phyloP scores from a whole-genome alignment of 2,888 invertebrate species.

The Cylloceria caligata region DNA sequence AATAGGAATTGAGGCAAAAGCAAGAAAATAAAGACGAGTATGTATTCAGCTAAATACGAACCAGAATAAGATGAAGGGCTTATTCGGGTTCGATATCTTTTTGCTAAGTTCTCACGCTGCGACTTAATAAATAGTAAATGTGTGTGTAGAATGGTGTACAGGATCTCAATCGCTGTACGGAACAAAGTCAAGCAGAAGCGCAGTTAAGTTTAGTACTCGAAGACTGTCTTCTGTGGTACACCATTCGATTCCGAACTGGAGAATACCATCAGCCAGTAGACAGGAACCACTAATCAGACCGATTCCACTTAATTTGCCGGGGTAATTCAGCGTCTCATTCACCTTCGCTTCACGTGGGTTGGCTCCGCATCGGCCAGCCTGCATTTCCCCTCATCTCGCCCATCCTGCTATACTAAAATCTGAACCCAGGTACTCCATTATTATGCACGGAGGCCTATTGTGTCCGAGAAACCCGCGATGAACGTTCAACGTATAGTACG shows the following conservation, averaged over 20 bases:
- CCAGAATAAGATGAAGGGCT: no score
- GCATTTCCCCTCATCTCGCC: constrained; percentile 65
- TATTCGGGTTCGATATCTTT: no score
- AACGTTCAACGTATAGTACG: constrained; percentile 49
- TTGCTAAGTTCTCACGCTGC: neutral
- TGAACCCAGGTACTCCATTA: constrained; percentile 80
- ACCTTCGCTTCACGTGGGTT: constrained; percentile 68
- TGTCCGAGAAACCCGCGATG: constrained; percentile 75
- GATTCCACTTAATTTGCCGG: constrained; percentile 83
- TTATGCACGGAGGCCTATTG: constrained; percentile 80
- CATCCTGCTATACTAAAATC: constrained; percentile 77
- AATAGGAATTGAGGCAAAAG: neutral
- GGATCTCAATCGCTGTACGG: neutral
- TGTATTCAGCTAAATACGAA: neutral
- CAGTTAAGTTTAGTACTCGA: constrained; percentile 27
- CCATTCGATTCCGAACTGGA: constrained; percentile 48
- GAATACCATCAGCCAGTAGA: constrained; percentile 77
- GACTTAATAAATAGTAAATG: neutral
- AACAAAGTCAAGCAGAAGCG: constrained; percentile 5
- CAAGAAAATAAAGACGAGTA: neutral
- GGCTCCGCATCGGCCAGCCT: constrained; percentile 49
- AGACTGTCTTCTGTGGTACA: neutral
- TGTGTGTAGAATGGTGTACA: neutral
- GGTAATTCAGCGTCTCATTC: constrained; percentile 83
- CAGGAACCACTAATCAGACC: constrained; percentile 81